phyloP scores from a whole-genome alignment of 2,113 vertebrate genomes.

The Cervus canadensis region DNA sequence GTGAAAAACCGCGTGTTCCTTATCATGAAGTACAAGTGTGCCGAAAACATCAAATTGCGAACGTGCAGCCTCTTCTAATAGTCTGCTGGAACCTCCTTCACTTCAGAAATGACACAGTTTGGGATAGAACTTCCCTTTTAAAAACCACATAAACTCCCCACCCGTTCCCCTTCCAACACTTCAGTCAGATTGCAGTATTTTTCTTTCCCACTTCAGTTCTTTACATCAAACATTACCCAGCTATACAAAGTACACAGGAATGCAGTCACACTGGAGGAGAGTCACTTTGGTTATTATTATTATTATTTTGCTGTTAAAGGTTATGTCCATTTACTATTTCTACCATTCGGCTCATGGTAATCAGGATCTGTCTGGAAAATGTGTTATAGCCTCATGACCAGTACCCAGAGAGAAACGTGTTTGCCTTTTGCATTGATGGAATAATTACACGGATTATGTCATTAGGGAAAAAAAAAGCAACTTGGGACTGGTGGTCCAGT shows the following conservation, averaged over 20 bases:
- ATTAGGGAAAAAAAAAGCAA: not conserved
- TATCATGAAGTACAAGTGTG: not conserved
- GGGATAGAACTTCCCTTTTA: slow-evolving; percentile 59
- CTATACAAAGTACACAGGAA: not conserved
- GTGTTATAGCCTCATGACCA: not conserved
- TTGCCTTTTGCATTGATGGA: not conserved
- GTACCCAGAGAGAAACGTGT: not conserved
- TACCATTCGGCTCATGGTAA: not conserved
- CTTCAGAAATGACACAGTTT: slow-evolving; percentile 54
- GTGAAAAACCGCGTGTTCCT: not conserved
- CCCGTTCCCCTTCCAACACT: not conserved
- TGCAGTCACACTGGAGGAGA: not conserved
- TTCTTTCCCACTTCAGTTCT: not conserved
- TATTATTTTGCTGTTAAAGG: not conserved
- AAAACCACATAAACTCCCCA: slow-evolving; percentile 60
- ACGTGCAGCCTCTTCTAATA: not conserved
- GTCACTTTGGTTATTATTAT: not conserved
- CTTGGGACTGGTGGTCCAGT: not conserved
- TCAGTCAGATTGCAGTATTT: not conserved
- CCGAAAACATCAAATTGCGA: not conserved
- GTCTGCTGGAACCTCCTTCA: not conserved
- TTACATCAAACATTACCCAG: not conserved
- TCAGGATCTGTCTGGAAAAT: not conserved
- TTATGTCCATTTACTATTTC: not conserved
- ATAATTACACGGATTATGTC: not conserved